Base-by-base conservation (phyloP, 2,888 invertebrate genomes). In the Nudaria mundana region DNA sequence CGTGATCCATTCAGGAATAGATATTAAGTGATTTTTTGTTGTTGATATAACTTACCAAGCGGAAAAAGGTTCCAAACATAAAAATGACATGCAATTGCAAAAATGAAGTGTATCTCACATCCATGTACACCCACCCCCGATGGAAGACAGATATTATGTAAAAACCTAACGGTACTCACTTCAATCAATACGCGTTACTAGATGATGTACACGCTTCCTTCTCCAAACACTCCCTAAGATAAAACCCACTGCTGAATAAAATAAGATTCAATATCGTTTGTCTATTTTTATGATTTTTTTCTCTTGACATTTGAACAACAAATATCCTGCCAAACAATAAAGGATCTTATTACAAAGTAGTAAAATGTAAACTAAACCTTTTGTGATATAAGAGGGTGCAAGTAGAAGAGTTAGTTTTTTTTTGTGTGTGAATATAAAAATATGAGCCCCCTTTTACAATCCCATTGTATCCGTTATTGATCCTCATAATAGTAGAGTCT, bases 361-460 rank as follows among this genome's bases (percentile, higher is more conserved):
- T 62, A 78, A 52, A 69, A 61, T 55, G 52, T 38, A 69, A 53
- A 75, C 63, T 71, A 36, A 61, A 37, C 44, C 43, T 40, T 18
- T 48, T 52, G 29, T 47, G 20, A 18, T 38, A 52, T 53, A 47
- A 58, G 67, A 76, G 76, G 81, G 81, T 61, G 66, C 66, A 64
- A 56, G 67, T 55, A 75, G 81, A 85, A 86, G 85, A 84, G 86
- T 86, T 85, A 76, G 76, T 81, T 82, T 83, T 77, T 81, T 86
- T 20, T n/a, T n/a, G n/a, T n/a, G n/a, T 82, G 79, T 84, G 86
- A 86, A 86, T 86, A 85, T 85, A 76, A 87, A 87, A 88, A 88
- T 85, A 84, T 81, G 86, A 84, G 84, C 85, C 87, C 87, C 85
- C 81, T 83, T 86, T 84, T 85, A 86, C 83, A 83, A 83, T 82